Conservation (phyloP, 2,888 invertebrate species). For the Lepeophtheirus nordmannii region DNA sequence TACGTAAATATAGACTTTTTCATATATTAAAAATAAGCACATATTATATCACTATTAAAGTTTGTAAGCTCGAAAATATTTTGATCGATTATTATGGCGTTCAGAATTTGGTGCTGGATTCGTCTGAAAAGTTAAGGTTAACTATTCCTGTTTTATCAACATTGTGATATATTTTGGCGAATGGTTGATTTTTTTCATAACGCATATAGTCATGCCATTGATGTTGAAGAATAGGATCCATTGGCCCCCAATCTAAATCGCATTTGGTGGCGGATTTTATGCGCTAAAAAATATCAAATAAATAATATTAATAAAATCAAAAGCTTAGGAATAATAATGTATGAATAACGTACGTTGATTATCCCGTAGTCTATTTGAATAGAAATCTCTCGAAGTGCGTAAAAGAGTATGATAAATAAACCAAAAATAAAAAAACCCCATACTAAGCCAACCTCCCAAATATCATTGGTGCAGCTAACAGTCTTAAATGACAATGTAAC, state of each 20-base stretch:
- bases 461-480: neutral
- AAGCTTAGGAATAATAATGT: no score
- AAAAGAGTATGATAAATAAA: neutral
- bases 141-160: neutral
- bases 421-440: neutral
- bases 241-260: neutral
- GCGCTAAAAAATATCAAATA: neutral
- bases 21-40: neutral
- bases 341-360: neutral
- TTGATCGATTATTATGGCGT: neutral
- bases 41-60: neutral
- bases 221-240: constrained; percentile 1
- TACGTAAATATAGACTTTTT: neutral
- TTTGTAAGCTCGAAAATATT: neutral
- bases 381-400: neutral
- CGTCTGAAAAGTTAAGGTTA: neutral
- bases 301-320: neutral
- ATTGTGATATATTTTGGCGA: neutral
- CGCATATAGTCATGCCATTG: neutral
- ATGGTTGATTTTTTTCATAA: neutral
- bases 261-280: neutral
- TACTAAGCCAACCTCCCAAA: neutral
- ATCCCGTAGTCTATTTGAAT: neutral
- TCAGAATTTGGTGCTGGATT: neutral
- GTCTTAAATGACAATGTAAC: neutral